A percentile compares a stretch with the other conserved stretches of the same genome.
phyloP scores from a whole-genome alignment of 2,797 vertebrate species.

The Notoglanidium macrostoma region DNA sequence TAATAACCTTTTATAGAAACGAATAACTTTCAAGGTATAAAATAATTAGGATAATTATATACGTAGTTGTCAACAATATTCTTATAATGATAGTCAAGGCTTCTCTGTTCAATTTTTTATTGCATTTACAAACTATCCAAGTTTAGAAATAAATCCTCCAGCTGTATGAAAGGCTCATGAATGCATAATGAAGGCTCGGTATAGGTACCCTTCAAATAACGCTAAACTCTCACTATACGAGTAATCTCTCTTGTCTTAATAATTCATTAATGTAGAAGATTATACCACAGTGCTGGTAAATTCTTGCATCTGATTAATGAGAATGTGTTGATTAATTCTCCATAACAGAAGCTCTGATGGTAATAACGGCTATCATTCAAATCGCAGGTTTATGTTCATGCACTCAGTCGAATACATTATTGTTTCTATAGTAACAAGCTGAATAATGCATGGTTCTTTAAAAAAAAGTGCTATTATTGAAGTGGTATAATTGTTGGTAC shows the following conservation, averaged over 20 bases:
- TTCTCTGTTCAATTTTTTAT: not conserved
- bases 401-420: not conserved
- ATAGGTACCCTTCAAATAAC: not conserved
- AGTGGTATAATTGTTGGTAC: not conserved
- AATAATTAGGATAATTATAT: not conserved
- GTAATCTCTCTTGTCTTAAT: not conserved
- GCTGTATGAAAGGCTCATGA: not conserved
- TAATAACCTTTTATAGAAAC: not conserved
- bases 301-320: not conserved
- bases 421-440: slow-evolving; percentile 4
- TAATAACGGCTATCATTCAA: not conserved
- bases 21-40: not conserved
- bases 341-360: not conserved
- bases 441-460: not conserved
- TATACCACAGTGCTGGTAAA: not conserved
- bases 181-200: not conserved
- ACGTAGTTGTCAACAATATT: no score
- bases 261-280: not conserved
- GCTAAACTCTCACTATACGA: not conserved
- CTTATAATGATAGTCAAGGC: not conserved
- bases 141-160: not conserved
- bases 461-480: not conserved
- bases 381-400: not conserved
- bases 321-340: not conserved
- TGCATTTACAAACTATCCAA: not conserved